Evolutionary conservation across 2,888 invertebrate genomes (phyloP).

Genomic region (Trichacis sp.): DNA sequence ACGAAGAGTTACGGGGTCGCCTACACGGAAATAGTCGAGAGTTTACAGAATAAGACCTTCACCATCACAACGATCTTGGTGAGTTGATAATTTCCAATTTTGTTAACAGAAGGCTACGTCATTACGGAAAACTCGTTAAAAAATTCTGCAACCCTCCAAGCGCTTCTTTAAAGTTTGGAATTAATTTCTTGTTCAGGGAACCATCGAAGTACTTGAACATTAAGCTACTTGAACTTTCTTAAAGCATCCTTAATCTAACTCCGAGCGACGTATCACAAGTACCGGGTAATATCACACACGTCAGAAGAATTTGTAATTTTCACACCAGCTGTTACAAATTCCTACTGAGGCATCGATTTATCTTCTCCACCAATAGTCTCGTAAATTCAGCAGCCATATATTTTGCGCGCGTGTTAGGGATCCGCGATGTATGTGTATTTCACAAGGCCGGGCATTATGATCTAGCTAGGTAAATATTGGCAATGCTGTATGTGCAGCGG

Average conservation of each 20-base stretch:
- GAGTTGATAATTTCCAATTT: slow-evolving; percentile 63
- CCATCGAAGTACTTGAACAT: neutral
- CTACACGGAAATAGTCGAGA: slow-evolving; percentile 89
- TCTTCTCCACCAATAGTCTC: slow-evolving; percentile 5
- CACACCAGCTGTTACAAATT: slow-evolving; percentile 7
- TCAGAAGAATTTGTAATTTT: slow-evolving; percentile 10
- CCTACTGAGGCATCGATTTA: slow-evolving; percentile 9
- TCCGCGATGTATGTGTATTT: slow-evolving; percentile 1
- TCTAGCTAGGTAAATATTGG: slow-evolving; percentile 3
- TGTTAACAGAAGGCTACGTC: too few relatives aligned
- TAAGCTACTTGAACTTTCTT: neutral
- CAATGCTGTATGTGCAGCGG: neutral
- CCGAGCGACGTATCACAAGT: slow-evolving; percentile 4
- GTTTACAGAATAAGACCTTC: slow-evolving; percentile 91
- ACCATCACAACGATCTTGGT: slow-evolving; percentile 93
- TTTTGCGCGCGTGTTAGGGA: neutral
- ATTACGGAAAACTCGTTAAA: too few relatives aligned
- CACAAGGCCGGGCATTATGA: neutral
- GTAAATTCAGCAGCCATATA: slow-evolving; percentile 4
- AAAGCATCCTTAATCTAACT: slow-evolving; percentile 3
- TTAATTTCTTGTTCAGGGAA: neutral
- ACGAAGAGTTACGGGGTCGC: slow-evolving; percentile 88
- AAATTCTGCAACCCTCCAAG: neutral
- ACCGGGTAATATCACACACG: slow-evolving; percentile 8
- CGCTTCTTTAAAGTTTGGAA: neutral